Base-by-base conservation (phyloP, 30 jellyfish, hydroid and myxozoan species). In the Aurelia aurita complex sp. Pacific region DNA sequence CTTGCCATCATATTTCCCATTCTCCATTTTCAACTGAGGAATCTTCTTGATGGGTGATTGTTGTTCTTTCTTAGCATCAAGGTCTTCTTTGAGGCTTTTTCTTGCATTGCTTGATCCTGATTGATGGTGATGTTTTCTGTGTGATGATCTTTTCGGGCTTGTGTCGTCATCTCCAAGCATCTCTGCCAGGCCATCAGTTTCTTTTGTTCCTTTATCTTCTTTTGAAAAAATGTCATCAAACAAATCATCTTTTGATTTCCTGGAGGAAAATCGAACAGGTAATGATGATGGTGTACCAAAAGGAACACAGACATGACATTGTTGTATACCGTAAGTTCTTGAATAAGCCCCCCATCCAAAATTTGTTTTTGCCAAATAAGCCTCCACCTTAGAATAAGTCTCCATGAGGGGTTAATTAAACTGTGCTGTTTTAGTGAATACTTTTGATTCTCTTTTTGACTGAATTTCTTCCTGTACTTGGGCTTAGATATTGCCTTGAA, bases 191-290 rank as follows among this genome's bases (percentile, higher is more conserved):
- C 83, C 96, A 82, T 78, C 77, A 63, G 67, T 71, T 5, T 72
- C 73, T 17, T 43, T 82, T 36, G 69, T 76, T 72, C 74, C 83
- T 51, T 23, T 13, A 60, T 89, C 97, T 67, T 80, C 94, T 81
- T 89, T 60, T n/a, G 72, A 66, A 75, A 88, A 88, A 46, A 88
- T 88, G 76, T 88, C 97, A 76, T 88, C 97, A 88, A 88, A 88
- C 34, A 88, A 85, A 88, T 88, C 97, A 76, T 88, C 97, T 66
- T 88, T 88, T 46, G 89, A 14, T 38, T 80, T 80, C 36, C 97
- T 88, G 87, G 13, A 2, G 9, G 52, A 23, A 55, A 15, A 40
- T 6, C 34, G 72, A 34, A 18, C 15, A n/a, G 33, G 72, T 18
- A 63, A 63, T 63, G 72, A 29, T 34, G 4, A 16, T 15, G 32